Percentiles rank a stretch among this genome's conserved stretches.
phyloP scores from a whole-genome alignment of 64 coral and sea anemone species.

The Catalaphyllia jardinei region DNA sequence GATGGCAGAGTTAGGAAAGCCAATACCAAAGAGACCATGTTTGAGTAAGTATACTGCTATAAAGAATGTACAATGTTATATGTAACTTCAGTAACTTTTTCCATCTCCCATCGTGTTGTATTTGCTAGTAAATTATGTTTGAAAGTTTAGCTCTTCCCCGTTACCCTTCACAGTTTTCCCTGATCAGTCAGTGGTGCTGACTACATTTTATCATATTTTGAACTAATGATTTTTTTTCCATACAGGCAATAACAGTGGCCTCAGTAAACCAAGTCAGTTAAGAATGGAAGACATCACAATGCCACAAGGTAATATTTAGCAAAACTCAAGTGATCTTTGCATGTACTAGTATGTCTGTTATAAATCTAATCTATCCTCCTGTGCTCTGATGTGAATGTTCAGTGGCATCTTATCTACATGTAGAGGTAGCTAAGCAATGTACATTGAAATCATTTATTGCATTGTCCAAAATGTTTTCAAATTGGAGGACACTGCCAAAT shows the following conservation, averaged over 20 bases:
- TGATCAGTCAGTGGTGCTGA: too few relatives aligned
- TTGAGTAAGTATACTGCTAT: slow-evolving; percentile 52
- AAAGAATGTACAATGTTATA: not conserved
- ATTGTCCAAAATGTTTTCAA: too few relatives aligned
- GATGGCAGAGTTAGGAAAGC: slow-evolving; percentile 94
- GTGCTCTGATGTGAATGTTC: too few relatives aligned
- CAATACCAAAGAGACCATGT: slow-evolving; percentile 87
- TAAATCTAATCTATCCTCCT: too few relatives aligned
- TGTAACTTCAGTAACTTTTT: not conserved
- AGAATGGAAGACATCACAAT: slow-evolving; percentile 96
- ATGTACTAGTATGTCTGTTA: not conserved
- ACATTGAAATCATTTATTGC: too few relatives aligned
- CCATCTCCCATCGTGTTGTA: not conserved
- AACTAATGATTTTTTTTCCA: not conserved
- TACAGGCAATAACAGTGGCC: slow-evolving; percentile 56
- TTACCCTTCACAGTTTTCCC: too few relatives aligned
- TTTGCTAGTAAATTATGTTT: too few relatives aligned
- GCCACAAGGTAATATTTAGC: slow-evolving; percentile 69
- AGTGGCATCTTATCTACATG: too few relatives aligned
- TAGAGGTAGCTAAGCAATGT: too few relatives aligned
- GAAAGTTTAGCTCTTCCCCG: too few relatives aligned
- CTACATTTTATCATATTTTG: not conserved
- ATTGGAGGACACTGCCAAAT: too few relatives aligned
- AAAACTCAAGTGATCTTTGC: not conserved
- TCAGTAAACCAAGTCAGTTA: slow-evolving; percentile 73